These are phyloP conservation scores for Acropora tenuis DNA, from an alignment of 64 coral and sea anemone genomes.

Conservation along the genomic window DNA sequence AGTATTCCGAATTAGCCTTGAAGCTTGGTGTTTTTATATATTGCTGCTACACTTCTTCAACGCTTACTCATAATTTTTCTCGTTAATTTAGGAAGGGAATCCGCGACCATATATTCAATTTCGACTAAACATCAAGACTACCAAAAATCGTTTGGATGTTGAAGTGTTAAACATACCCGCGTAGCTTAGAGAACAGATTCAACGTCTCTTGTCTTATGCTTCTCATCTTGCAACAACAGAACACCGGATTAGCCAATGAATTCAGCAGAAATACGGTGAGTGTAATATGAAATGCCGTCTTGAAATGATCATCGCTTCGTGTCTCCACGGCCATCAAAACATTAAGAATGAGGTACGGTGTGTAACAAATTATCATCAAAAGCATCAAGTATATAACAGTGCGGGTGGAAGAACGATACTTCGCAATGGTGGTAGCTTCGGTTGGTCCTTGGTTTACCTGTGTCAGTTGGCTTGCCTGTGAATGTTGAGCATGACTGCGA, in stretches of 20 bases:
- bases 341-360: not conserved
- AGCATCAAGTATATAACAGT: not conserved
- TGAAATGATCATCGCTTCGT: not conserved
- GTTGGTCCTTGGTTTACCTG: not conserved
- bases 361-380: conserved; percentile 6
- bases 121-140: not conserved
- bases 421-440: not conserved
- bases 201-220: not conserved
- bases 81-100: too few relatives aligned
- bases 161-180: too few relatives aligned
- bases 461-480: not conserved
- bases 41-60: not conserved
- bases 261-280: conserved; percentile 15
- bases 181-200: not conserved
- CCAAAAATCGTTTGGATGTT: too few relatives aligned
- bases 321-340: not conserved
- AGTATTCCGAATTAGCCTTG: not conserved
- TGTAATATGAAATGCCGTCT: conserved; percentile 18
- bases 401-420: not conserved
- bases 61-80: not conserved
- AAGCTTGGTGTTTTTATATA: not conserved
- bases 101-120: not conserved
- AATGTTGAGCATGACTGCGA: not conserved
- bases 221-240: conserved; percentile 11
- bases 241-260: not conserved